A percentile compares a stretch with the other conserved stretches of the same genome.
Evolutionary conservation across 1,140 invertebrate genomes (phyloP).

Genomic region (Ostrea edulis): DNA sequence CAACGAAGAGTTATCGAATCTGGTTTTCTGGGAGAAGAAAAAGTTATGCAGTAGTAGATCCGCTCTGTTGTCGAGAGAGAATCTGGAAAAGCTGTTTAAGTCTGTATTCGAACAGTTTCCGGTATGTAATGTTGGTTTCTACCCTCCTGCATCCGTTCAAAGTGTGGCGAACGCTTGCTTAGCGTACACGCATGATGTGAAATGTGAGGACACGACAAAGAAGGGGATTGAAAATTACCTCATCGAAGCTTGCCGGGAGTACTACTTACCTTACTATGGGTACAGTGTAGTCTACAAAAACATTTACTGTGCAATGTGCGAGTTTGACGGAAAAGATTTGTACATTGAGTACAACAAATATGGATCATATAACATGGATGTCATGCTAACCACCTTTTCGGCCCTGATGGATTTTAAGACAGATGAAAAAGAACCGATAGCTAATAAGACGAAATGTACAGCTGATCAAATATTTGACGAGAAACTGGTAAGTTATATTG

Average conservation of each 20-base stretch:
- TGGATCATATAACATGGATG: neutral
- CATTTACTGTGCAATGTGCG: conserved; percentile 9
- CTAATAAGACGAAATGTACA: neutral
- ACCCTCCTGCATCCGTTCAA: neutral
- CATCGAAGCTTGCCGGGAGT: neutral
- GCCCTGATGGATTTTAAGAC: neutral
- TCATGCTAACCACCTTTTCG: neutral
- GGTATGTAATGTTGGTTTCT: neutral
- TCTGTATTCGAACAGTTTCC: neutral
- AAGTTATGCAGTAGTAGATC: neutral
- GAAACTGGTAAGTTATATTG: neutral
- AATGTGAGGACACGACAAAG: neutral
- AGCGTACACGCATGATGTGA: neutral
- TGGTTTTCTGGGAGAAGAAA: neutral
- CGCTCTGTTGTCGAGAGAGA: neutral
- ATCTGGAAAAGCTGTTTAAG: neutral
- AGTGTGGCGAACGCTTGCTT: neutral
- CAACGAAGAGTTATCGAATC: neutral
- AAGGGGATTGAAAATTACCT: neutral
- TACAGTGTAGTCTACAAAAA: neutral
- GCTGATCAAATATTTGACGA: neutral
- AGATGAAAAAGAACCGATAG: neutral
- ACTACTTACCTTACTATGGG: neutral
- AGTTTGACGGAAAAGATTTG: neutral
- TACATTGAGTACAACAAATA: neutral